phyloP scores from a whole-genome alignment of 2,888 invertebrate species.

The Drosophila lacicola region DNA sequence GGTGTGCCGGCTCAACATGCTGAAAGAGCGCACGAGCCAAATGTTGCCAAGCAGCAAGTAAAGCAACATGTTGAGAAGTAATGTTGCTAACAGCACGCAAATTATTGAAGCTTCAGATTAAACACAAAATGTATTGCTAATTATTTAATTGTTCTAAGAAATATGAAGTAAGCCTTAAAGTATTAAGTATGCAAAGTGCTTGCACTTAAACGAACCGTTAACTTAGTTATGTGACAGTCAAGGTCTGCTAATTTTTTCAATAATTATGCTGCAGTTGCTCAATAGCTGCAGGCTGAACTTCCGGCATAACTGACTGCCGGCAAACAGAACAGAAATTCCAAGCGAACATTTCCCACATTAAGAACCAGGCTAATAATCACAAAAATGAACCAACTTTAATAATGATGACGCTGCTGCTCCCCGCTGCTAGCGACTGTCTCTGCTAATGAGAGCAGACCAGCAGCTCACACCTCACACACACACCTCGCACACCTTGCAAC shows the following conservation, averaged over 20 bases:
- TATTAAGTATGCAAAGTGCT: neutral
- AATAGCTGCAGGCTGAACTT: conserved; percentile 11
- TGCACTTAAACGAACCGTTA: conserved; percentile 7
- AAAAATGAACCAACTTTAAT: conserved; percentile 62
- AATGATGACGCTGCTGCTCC: conserved; percentile 34
- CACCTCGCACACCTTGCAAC: neutral
- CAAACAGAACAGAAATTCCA: conserved; percentile 28
- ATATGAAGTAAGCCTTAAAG: neutral
- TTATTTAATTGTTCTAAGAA: neutral
- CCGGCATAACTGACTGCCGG: conserved; percentile 23
- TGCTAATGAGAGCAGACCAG: conserved; percentile 70
- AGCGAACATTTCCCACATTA: conserved; percentile 60
- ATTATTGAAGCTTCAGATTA: neutral
- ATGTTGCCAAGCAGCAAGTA: conserved; percentile 30
- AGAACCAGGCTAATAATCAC: conserved; percentile 72
- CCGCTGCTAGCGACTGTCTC: conserved; percentile 32
- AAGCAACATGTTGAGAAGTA: conserved; percentile 42
- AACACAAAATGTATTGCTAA: neutral
- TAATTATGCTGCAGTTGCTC: conserved; percentile 9
- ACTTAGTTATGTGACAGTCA: conserved; percentile 10
- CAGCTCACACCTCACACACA: conserved; percentile 20
- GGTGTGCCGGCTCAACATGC: conserved; percentile 58
- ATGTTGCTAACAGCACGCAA: conserved; percentile 25
- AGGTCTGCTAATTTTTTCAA: conserved; percentile 3
- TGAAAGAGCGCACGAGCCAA: conserved; percentile 66